Base-by-base conservation (phyloP, 2,797 vertebrate species). In the Sebastes taczanowskii region DNA sequence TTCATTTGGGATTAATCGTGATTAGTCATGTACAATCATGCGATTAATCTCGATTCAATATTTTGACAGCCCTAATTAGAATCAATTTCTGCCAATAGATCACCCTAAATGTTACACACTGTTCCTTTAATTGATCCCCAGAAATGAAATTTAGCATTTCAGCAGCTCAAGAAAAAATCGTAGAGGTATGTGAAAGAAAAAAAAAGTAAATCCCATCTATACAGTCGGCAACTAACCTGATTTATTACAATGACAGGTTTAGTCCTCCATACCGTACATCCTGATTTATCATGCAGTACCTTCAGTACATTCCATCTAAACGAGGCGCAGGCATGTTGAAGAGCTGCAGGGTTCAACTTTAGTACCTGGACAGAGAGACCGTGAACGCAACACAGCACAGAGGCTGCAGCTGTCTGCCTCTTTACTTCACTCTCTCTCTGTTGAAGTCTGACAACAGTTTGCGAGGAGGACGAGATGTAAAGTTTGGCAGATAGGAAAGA, bases 291-390 rank as follows among this genome's bases (percentile, higher is more conserved):
- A 42, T 18, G 16, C 14, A 46, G 42, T 18, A 46, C 42, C 30
- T 42, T 78, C 63, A 25, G 46, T 0, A 11, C 77, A 80, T 87
- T 79, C 81, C 80, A 8, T 2, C 38, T 5, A 7, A 71, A 58
- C 7, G 58, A 85, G 71, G n/a, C 7, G 20, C 61, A 22, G 58
- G 30, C 55, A 5, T 59, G 76, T 14, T 22, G 56, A 32, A 71
- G 58, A 74, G 49, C 76, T 66, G 81, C 82, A 46, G 70, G 65
- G 5, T 22, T 77, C 52, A 52, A 42, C 14, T 76, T 81, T 22
- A 49, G 3, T 1, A 78, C 80, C 80, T 81, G 78, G 63, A 14
- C 35, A 38, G 35, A 27, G 63, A 66, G 53, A 71, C 16, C 1
- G 5, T 23, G 58, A 72, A 71, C 56, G 56, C 70, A 60, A 18